Evolutionary conservation across 2,888 invertebrate species (phyloP).

Genomic region (Podabrus alpinus): DNA sequence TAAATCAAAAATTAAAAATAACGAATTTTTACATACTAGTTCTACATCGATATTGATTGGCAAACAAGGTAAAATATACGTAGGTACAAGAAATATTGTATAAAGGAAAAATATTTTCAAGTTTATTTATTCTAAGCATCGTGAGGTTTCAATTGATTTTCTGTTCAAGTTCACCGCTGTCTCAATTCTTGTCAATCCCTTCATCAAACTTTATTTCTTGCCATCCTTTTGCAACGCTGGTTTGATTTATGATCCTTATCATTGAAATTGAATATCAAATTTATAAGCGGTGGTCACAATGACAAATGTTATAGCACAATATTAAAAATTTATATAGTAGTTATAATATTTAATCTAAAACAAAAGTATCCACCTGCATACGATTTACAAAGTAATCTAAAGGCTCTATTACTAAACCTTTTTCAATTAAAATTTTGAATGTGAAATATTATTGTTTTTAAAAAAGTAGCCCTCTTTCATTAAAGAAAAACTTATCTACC

Average conservation of each 20-base stretch:
- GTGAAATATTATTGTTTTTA: not conserved
- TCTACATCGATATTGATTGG: not conserved
- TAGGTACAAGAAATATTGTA: conserved; percentile 4
- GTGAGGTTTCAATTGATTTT: conserved; percentile 19
- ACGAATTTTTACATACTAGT: too few species aligned
- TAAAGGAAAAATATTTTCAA: conserved; percentile 13
- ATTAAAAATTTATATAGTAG: conserved; percentile 1
- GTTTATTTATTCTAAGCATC: conserved; percentile 20
- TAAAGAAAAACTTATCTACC: not conserved
- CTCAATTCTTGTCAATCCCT: conserved; percentile 24
- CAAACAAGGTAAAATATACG: conserved; percentile 5
- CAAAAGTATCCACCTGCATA: not conserved
- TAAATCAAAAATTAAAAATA: too few species aligned
- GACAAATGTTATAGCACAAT: conserved; percentile 11
- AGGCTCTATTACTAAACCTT: accelerated
- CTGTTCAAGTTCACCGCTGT: conserved; percentile 18
- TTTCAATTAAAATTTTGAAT: not conserved
- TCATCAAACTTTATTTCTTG: conserved; percentile 24
- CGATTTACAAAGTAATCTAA: not conserved
- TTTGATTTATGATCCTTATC: conserved; percentile 23
- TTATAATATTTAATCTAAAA: not conserved
- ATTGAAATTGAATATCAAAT: conserved; percentile 23
- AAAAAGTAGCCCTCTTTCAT: not conserved
- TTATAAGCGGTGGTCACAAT: conserved; percentile 16
- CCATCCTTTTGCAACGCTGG: conserved; percentile 21